Evolutionary conservation across 1,140 invertebrate species (phyloP).

Genomic region (Heterodera schachtii): DNA sequence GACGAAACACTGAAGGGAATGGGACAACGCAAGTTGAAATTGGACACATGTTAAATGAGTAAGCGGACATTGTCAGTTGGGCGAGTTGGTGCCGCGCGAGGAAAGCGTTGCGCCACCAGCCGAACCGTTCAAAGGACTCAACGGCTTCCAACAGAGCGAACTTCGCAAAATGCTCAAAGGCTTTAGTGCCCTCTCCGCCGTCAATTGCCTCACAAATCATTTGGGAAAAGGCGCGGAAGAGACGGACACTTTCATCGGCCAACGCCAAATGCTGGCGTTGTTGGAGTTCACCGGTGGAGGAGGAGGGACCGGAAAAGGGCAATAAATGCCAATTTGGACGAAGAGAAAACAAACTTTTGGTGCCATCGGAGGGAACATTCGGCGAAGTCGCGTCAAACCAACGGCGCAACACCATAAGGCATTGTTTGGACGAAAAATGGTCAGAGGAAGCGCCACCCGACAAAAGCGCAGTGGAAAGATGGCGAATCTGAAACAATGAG

Average conservation of each 20-base stretch:
- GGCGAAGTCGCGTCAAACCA: conserved; percentile 31
- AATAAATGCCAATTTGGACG: neutral
- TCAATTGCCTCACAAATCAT: conserved; percentile 9
- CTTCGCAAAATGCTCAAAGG: conserved; percentile 6
- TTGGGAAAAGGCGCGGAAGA: conserved; percentile 6
- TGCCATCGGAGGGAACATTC: neutral
- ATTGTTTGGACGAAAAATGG: neutral
- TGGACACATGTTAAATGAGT: neutral
- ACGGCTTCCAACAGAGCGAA: neutral
- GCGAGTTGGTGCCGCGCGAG: neutral
- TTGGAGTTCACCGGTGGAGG: neutral
- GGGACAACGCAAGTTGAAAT: neutral
- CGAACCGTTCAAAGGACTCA: conserved; percentile 8
- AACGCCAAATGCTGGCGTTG: neutral
- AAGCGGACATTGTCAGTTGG: conserved; percentile 7
- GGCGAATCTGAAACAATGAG: neutral
- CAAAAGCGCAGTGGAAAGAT: neutral
- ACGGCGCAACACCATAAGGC: conserved; percentile 21
- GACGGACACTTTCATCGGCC: neutral
- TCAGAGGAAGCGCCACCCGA: neutral
- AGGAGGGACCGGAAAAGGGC: neutral
- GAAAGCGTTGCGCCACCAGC: neutral
- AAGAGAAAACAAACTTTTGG: neutral
- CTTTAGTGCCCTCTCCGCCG: neutral
- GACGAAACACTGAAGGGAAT: neutral